Evolutionary conservation across 2,888 invertebrate species (phyloP).

Genomic region (Pammene aurita): DNA sequence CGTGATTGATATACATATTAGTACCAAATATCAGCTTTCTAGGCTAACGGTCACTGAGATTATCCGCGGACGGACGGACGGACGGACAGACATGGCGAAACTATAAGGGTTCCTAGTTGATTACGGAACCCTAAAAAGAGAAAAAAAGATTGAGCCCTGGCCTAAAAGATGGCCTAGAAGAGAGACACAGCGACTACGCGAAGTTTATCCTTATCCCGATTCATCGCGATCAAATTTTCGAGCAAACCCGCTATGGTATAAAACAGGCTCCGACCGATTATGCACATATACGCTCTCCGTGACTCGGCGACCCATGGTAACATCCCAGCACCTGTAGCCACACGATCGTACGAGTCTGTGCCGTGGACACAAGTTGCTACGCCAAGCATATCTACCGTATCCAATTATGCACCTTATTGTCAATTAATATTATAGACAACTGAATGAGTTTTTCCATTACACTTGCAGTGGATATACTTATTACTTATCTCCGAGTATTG

Average conservation of each 20-base stretch:
- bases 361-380: neutral
- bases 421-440: neutral
- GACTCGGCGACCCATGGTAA: constrained; percentile 34
- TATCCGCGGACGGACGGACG: too few species aligned
- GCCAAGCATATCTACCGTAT: neutral
- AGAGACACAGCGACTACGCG: too few species aligned
- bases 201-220: neutral
- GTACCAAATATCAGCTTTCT: too few species aligned
- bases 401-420: neutral
- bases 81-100: too few species aligned
- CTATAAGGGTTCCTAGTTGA: too few species aligned
- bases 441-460: neutral
- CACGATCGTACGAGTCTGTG: neutral
- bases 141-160: too few species aligned
- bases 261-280: constrained; percentile 6
- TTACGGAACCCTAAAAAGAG: too few species aligned
- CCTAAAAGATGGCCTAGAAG: too few species aligned
- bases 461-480: neutral
- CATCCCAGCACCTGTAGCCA: constrained; percentile 6
- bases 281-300: constrained; percentile 11
- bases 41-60: too few species aligned
- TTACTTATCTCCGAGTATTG: neutral
- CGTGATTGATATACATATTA: too few species aligned
- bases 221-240: neutral
- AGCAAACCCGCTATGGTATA: neutral